These are phyloP conservation scores for Pelobates cultripes DNA, from an alignment of 2,797 vertebrate genomes.

Conservation along the genomic window DNA sequence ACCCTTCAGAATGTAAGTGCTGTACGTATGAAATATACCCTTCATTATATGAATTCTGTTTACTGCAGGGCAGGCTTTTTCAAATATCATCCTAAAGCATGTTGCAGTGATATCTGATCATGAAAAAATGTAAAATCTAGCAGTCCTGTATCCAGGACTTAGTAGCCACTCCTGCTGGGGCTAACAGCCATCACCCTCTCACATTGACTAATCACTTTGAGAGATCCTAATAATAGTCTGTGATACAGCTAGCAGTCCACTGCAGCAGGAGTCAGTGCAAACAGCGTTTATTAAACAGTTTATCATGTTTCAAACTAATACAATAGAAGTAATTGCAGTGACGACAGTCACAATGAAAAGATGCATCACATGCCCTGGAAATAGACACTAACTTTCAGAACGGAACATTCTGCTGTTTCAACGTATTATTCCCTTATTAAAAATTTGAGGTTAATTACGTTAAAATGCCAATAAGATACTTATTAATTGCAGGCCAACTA, in stretches of 20 bases:
- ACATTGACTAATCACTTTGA: constrained; percentile 29
- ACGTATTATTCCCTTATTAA: constrained; percentile 1
- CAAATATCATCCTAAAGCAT: no score
- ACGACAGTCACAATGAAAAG: constrained; percentile 21
- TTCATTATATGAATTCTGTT: no score
- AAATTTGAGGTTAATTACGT: constrained; percentile 22
- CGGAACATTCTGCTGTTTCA: background rate
- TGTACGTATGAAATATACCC: no score
- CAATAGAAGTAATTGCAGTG: constrained; percentile 34
- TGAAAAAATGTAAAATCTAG: no score
- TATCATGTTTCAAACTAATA: constrained; percentile 50
- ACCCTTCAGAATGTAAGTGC: no score
- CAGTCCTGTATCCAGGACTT: no score
- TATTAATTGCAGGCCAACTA: constrained; percentile 38
- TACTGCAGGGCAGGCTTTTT: no score
- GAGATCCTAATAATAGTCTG: background rate
- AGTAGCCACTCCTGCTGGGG: no score
- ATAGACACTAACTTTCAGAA: background rate
- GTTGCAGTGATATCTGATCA: no score
- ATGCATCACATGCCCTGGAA: constrained; percentile 1
- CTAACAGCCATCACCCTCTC: background rate
- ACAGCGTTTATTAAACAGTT: constrained; percentile 49
- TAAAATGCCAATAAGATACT: constrained; percentile 32
- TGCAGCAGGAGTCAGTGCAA: background rate
- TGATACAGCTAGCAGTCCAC: background rate